Percentiles rank a stretch among this genome's conserved stretches.
Evolutionary conservation across 2,113 vertebrate genomes (phyloP).

Genomic region (Ammodytes dubius): DNA sequence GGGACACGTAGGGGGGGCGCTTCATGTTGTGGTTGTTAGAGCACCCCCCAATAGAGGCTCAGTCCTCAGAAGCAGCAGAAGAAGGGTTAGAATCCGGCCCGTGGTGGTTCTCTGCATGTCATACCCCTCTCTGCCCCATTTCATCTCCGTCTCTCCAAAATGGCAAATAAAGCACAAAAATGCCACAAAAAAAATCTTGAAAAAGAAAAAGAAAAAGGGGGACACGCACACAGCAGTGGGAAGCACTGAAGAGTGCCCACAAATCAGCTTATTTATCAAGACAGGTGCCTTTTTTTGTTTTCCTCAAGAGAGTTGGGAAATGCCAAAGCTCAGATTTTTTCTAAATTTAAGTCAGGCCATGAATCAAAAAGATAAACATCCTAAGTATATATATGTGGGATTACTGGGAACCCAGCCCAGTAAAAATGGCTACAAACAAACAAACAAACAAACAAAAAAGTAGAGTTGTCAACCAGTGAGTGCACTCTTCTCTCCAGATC

Average conservation of each 20-base stretch:
- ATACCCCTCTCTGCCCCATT: too few relatives aligned
- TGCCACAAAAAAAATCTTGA: too few relatives aligned
- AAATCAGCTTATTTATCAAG: conserved; percentile 77
- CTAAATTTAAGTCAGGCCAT: conserved; percentile 15
- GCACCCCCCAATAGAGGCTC: too few relatives aligned
- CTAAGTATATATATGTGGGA: conserved; percentile 55
- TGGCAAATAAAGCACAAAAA: conserved; percentile 9
- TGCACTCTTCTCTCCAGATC: conserved; percentile 45
- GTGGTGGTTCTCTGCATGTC: too few relatives aligned
- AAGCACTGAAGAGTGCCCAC: conserved; percentile 46
- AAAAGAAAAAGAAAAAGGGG: too few relatives aligned
- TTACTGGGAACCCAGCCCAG: conserved; percentile 85
- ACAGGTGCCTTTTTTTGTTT: conserved; percentile 45
- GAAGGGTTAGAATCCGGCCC: too few relatives aligned
- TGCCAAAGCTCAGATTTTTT: conserved; percentile 42
- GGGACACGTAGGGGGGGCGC: background rate
- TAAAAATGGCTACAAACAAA: conserved; percentile 59
- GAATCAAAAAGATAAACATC: conserved; percentile 48
- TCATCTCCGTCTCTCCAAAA: too few relatives aligned
- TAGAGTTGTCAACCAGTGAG: conserved; percentile 60
- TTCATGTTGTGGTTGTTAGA: too few relatives aligned
- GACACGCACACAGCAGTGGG: conserved; percentile 40
- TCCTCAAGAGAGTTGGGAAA: conserved; percentile 41
- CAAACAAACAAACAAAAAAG: conserved; percentile 3
- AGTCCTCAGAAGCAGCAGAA: too few relatives aligned